Base-by-base conservation (phyloP, 2,797 vertebrate species). In the Garrulus glandarius region DNA sequence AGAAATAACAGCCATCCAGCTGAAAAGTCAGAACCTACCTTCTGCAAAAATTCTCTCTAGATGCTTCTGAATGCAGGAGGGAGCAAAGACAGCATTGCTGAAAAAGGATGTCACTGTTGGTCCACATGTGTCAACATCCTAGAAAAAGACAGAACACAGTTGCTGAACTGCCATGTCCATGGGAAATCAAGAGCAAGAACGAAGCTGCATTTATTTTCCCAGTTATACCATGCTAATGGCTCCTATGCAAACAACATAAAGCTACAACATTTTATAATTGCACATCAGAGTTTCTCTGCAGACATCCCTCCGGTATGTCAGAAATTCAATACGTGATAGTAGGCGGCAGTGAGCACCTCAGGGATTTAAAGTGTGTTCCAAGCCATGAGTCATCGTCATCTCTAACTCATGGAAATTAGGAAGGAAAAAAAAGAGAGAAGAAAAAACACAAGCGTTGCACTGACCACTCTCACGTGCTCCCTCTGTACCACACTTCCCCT, bases 61-160 rank as follows among this genome's bases (percentile, higher is more conserved):
- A 80, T 63, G 82, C 41, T 86, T 95, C 93, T 60, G 81, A 69
- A 78, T 39, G 47, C 86, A 91, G 94, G 85, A 93, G 76, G 89
- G 77, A 93, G 44, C 50, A 24, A 83, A 91, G 49, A 93, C 87
- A 78, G 89, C 95, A 77, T 78, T 27, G 89, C 84, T 74, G 93
- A 37, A 37, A 74, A 79, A 87, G 89, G 72, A 71, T 37, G 60
- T 94, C 93, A 95, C 87, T 89, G 85, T 89, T 84, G 78, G 96
- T 95, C 91, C 86, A 68, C 95, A 92, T 24, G 68, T 71, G 93
- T 94, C 95, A 96, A 95, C 96, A 96, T 97, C 96, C 98, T 98
- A 94, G 67, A 93, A 87, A 77, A 94, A 97, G 74, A 92, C 53
- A 95, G 86, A 96, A 93, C 88, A 96, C 49, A 93, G 74, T 75